These are phyloP conservation scores for Penaeus vannamei DNA, from an alignment of 1,140 invertebrate species.

Conservation along the genomic window DNA sequence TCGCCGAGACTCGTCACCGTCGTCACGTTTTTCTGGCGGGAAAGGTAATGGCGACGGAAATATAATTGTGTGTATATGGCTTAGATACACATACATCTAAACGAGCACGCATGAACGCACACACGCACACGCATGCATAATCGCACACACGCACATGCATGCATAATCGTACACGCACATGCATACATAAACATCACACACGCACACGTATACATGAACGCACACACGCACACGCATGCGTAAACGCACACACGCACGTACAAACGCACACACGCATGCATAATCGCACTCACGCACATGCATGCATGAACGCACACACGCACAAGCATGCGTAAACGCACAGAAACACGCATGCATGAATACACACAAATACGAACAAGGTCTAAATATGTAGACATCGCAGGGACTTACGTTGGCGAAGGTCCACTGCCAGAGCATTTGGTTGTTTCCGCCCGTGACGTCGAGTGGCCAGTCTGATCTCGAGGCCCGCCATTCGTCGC, in stretches of 20 bases:
- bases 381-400: neutral
- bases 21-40: slow-evolving; percentile 46
- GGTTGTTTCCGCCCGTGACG: neutral
- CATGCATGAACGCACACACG: too few relatives aligned
- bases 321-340: neutral
- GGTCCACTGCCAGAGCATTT: slow-evolving; percentile 43
- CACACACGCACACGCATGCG: too few relatives aligned
- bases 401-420: slow-evolving; percentile 27
- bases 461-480: slow-evolving; percentile 41
- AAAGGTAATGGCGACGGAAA: too few relatives aligned
- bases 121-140: too few relatives aligned
- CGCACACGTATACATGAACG: neutral
- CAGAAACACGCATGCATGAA: neutral
- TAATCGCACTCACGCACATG: neutral
- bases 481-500: slow-evolving; percentile 21
- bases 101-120: too few relatives aligned
- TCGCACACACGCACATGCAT: neutral
- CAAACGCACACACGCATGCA: neutral
- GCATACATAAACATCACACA: neutral
- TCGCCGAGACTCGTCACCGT: slow-evolving; percentile 31
- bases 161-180: neutral
- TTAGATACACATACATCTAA: too few relatives aligned
- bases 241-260: neutral
- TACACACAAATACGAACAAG: neutral
- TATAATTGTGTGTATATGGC: too few relatives aligned